These are phyloP conservation scores for Zoanthus solanderi DNA, from an alignment of 92 coral and sea anemone genomes.

Conservation along the genomic window DNA sequence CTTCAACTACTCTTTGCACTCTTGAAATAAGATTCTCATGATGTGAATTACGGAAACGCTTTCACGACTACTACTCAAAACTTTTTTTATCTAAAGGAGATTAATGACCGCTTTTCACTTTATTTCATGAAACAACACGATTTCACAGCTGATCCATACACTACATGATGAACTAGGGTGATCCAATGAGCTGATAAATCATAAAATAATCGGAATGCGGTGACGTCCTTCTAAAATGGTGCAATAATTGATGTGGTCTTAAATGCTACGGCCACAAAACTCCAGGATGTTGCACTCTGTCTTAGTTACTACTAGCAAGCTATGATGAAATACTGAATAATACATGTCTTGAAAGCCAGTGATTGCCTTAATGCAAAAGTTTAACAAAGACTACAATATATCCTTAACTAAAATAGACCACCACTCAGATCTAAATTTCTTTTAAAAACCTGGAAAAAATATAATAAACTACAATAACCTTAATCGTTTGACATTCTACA, in stretches of 20 bases:
- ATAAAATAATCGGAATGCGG: not conserved
- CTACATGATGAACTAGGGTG: too few species aligned
- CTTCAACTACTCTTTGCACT: not conserved
- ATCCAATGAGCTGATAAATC: too few species aligned
- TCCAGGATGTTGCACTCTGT: not conserved
- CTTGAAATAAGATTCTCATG: not conserved
- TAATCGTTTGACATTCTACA: not conserved
- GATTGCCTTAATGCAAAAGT: too few species aligned
- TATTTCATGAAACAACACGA: conserved; percentile 9
- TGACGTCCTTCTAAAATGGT: not conserved
- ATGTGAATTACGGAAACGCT: not conserved
- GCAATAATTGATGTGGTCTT: not conserved
- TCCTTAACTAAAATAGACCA: not conserved
- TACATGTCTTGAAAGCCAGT: not conserved
- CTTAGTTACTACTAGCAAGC: not conserved
- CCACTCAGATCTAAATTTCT: not conserved
- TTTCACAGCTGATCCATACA: not conserved
- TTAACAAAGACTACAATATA: too few species aligned
- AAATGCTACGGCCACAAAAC: not conserved
- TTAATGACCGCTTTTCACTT: not conserved
- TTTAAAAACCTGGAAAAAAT: not conserved
- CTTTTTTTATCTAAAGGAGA: not conserved
- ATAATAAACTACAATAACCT: not conserved
- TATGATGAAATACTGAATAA: not conserved
- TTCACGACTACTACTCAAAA: not conserved